Conservation (phyloP, 2,888 invertebrate genomes). For the Cecidostiba fungosa region DNA sequence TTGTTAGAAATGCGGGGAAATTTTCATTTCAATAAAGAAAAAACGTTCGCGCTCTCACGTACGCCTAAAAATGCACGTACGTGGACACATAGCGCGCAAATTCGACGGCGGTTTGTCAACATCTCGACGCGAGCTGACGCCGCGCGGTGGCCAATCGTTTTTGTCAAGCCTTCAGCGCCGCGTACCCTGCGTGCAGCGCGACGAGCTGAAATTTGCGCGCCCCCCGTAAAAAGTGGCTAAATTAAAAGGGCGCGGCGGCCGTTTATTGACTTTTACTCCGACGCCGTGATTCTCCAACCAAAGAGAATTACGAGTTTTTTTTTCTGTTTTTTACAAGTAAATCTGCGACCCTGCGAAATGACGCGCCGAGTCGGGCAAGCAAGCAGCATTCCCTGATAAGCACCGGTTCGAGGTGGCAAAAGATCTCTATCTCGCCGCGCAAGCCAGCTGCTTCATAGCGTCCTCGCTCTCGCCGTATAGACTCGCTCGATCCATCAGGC, state of each 20-base stretch:
- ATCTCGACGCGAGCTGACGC: conserved; percentile 54
- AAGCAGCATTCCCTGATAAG: background rate
- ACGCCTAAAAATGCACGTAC: too few species aligned
- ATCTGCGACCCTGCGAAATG: background rate
- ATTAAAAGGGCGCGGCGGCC: conserved; percentile 57
- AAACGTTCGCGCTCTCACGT: background rate
- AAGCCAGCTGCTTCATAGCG: conserved; percentile 13
- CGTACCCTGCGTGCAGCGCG: too few species aligned
- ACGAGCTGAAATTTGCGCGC: conserved; percentile 57
- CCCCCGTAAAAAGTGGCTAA: conserved; percentile 60
- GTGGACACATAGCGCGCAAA: conserved; percentile 60
- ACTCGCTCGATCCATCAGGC: conserved; percentile 47
- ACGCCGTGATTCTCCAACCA: background rate
- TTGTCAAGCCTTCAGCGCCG: conserved; percentile 55
- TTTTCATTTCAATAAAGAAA: background rate
- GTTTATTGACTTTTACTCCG: conserved; percentile 51
- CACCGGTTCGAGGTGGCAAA: conserved; percentile 28
- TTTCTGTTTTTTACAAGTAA: background rate
- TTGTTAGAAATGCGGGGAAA: conserved; percentile 5
- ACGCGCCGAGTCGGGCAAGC: too few species aligned
- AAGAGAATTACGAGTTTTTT: too few species aligned
- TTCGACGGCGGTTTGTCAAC: conserved; percentile 63
- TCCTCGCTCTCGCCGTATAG: background rate
- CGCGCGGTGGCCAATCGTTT: conserved; percentile 54
- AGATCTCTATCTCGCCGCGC: conserved; percentile 21